phyloP scores from a whole-genome alignment of 2,888 invertebrate genomes.

The Pegoplata infirma region DNA sequence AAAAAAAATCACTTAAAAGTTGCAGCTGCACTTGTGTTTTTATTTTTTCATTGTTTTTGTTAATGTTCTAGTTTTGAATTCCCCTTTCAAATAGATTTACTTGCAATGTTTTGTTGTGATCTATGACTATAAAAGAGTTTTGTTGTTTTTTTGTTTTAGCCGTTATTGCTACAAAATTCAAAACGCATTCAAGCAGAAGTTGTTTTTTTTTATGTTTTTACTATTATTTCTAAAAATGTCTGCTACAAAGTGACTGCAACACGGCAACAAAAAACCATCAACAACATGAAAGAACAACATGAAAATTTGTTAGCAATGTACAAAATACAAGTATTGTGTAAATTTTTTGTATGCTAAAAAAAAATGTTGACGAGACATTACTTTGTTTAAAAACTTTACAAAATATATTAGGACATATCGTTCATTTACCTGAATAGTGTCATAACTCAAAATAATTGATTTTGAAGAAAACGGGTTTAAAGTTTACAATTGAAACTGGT shows the following conservation, averaged over 20 bases:
- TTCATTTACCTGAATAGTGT: too few relatives aligned
- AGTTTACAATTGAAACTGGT: too few relatives aligned
- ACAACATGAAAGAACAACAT: slow-evolving; percentile 43
- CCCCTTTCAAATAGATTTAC: slow-evolving; percentile 26
- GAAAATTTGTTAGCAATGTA: slow-evolving; percentile 33
- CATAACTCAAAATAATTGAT: too few relatives aligned
- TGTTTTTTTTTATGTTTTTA: slow-evolving; percentile 40
- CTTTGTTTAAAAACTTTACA: slow-evolving; percentile 3
- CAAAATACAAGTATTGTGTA: slow-evolving; percentile 28
- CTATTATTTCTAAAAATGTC: slow-evolving; percentile 28
- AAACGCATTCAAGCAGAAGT: slow-evolving; percentile 55
- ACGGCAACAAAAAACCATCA: slow-evolving; percentile 14
- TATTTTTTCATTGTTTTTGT: neutral
- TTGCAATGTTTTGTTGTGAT: slow-evolving; percentile 22
- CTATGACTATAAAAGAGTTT: slow-evolving; percentile 36
- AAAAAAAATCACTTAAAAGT: slow-evolving; percentile 52
- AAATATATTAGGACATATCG: slow-evolving; percentile 21
- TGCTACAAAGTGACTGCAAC: slow-evolving; percentile 19
- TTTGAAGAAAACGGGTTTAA: too few relatives aligned
- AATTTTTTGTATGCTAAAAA: slow-evolving; percentile 1
- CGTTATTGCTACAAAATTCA: slow-evolving; percentile 42
- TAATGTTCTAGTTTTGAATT: slow-evolving; percentile 47
- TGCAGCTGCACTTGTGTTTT: slow-evolving; percentile 59
- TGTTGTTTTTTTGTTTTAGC: slow-evolving; percentile 26
- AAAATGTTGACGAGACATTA: slow-evolving; percentile 22